These are phyloP conservation scores for Lasiommata megera DNA, from an alignment of 2,888 invertebrate species.

Conservation along the genomic window DNA sequence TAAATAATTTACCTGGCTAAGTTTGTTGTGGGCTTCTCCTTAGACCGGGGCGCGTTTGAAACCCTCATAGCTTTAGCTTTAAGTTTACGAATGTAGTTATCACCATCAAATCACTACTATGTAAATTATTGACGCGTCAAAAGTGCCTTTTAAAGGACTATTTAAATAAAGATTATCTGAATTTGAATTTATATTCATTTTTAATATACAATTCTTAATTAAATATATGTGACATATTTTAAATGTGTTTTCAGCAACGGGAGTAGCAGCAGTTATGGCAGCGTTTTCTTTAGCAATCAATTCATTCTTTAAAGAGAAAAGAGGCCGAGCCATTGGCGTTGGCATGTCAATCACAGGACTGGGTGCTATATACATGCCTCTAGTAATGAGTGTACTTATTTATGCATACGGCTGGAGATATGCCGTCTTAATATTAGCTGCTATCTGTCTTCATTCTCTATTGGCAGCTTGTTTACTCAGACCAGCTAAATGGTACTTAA, in stretches of 20 bases:
- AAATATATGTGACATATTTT: neutral
- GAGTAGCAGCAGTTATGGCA: constrained; percentile 81
- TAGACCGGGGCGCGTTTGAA: no score
- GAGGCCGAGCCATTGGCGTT: constrained; percentile 83
- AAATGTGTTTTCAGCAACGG: constrained; percentile 78
- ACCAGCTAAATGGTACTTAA: constrained; percentile 85
- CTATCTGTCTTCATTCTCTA: constrained; percentile 82
- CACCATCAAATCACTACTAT: no score
- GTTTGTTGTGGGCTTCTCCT: no score
- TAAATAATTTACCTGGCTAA: no score
- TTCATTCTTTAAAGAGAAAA: constrained; percentile 83
- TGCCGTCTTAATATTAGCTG: constrained; percentile 83
- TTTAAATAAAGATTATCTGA: no score
- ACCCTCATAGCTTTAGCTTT: no score
- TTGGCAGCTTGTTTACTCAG: constrained; percentile 83
- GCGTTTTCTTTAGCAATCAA: constrained; percentile 84
- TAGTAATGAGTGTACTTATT: constrained; percentile 80
- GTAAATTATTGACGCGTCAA: no score
- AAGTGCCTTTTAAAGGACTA: no score
- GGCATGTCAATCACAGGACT: constrained; percentile 84
- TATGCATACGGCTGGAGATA: constrained; percentile 81
- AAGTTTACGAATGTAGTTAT: no score
- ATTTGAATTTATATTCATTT: no score
- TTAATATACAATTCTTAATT: neutral
- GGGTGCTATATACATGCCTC: constrained; percentile 85